phyloP scores from a whole-genome alignment of 2,797 vertebrate genomes.

The Sebastiscus tertius region DNA sequence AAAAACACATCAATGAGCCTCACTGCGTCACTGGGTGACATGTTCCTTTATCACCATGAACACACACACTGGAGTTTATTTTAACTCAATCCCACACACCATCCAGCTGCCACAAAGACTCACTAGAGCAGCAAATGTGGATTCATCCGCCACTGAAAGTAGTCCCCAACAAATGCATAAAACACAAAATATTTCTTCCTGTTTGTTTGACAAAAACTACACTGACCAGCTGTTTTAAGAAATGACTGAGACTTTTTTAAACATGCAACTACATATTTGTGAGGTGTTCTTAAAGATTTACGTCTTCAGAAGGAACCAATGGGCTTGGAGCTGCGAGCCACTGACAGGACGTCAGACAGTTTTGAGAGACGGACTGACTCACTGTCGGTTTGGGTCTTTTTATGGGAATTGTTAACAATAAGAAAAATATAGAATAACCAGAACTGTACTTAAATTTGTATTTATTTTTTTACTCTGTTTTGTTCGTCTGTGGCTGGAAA shows the following conservation, averaged over 20 bases:
- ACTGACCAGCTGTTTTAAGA: too few species aligned
- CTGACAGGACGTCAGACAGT: too few species aligned
- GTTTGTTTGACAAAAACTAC: too few species aligned
- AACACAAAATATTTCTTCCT: too few species aligned
- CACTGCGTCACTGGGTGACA: background rate
- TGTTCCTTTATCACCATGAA: background rate
- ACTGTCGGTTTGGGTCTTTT: too few species aligned
- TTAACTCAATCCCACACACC: background rate
- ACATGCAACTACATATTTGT: background rate
- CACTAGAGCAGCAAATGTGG: background rate
- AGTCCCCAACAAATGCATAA: background rate
- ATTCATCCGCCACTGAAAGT: background rate
- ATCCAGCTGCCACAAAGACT: background rate
- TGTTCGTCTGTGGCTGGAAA: background rate
- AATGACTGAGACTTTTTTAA: background rate
- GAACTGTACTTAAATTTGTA: too few species aligned
- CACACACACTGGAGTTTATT: background rate
- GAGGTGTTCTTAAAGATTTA: background rate
- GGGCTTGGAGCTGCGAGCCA: too few species aligned
- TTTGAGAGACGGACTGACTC: too few species aligned
- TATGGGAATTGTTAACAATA: too few species aligned
- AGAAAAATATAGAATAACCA: too few species aligned
- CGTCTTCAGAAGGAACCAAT: background rate
- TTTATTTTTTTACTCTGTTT: too few species aligned
- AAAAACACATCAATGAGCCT: too few species aligned